Evolutionary conservation across 2,113 vertebrate species (phyloP), one percentile per base, ranked within the genome.

Genomic region (Hyperopisus bebe): DNA sequence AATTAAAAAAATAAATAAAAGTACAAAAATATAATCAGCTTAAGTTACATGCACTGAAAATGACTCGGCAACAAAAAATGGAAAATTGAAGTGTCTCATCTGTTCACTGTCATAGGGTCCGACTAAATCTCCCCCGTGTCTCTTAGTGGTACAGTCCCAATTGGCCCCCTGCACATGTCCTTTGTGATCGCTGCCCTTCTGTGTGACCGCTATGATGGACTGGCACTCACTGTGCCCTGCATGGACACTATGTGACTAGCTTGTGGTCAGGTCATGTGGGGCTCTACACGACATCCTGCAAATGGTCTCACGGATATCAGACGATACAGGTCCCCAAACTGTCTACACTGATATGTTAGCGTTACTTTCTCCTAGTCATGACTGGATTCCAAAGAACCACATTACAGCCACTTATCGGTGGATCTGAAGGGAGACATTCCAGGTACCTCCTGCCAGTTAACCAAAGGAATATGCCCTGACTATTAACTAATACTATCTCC

Each of bases 1-100:
- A 86, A 86, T 86, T n/a, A 6, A 86, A 86, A 86, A 86, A 48
- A 86, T 80, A 80, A 80, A 80, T 42, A 80, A 80, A 77, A 42
- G 74, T 80, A 80, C 74, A 80, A 80, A 70, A 70, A 70, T 84
- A 84, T 46, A 84, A 31, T 86, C 44, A 86, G 83, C 83, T 86
- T 86, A 48, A 86, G 44, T 86, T 47, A 86, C 24, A 85, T 80
- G 44, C 17, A 50, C 47, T n/a, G 46, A 48, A 86, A 50, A 86
- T 0, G 10, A 48, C 5, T 24, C 17, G 3, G 50, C 13, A 46
- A 50, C 21, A 85, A n/a, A 86, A 21, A 48, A 47, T 15, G 83
- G 8, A 48, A 13, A 47, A 46, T 48, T 27, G 42, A 27, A 48
- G 7, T 11, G 21, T 84, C 42, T 5, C 19, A 47, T 50, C 83